phyloP scores from a whole-genome alignment of 2,888 invertebrate species.

The Drosophila lacicola region DNA sequence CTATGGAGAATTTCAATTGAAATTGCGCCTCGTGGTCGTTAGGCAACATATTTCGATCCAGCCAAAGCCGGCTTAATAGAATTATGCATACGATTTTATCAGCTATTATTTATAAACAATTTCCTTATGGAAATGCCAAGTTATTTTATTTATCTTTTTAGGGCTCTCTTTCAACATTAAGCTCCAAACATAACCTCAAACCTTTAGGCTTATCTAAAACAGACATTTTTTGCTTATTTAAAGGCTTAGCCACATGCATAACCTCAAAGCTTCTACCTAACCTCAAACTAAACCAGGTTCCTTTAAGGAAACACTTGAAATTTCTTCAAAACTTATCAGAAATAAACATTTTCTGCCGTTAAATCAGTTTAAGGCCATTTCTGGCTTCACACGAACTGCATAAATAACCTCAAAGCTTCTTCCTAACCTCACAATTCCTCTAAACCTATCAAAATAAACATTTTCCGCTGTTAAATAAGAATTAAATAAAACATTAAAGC shows the following conservation, averaged over 20 bases:
- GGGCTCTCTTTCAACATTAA: too few relatives aligned
- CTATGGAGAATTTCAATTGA: conserved; percentile 32
- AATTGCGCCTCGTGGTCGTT: conserved; percentile 44
- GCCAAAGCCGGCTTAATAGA: conserved; percentile 7
- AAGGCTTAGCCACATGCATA: neutral
- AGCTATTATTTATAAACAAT: neutral
- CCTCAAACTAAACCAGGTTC: neutral
- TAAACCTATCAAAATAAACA: neutral
- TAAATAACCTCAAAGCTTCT: neutral
- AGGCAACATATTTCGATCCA: conserved; percentile 20
- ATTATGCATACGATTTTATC: neutral
- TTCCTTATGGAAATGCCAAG: neutral
- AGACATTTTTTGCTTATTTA: neutral
- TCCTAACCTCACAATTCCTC: neutral
- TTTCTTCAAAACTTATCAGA: neutral
- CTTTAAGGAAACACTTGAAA: neutral
- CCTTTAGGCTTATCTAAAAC: too few relatives aligned
- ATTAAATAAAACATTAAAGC: neutral
- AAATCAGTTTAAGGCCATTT: too few relatives aligned
- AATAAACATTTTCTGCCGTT: neutral
- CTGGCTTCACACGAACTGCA: too few relatives aligned
- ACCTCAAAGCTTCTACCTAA: conserved; percentile 1
- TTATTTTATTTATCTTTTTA: too few relatives aligned
- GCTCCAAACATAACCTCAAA: too few relatives aligned
- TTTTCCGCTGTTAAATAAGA: neutral